Conservation (phyloP, 2,888 invertebrate genomes). For the Beris morrisii region DNA sequence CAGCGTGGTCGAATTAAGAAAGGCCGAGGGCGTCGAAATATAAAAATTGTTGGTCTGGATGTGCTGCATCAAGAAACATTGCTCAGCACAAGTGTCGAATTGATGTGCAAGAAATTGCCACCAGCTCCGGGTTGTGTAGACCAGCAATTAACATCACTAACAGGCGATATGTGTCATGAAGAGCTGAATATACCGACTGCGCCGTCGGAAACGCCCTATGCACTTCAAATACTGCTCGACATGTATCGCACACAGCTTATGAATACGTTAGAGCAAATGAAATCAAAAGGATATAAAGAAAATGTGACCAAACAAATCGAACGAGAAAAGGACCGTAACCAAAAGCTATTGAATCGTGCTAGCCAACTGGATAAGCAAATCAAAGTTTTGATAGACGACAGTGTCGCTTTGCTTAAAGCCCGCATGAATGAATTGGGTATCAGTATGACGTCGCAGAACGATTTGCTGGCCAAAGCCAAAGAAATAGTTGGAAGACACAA, state of each 20-base stretch:
- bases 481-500: constrained; percentile 92
- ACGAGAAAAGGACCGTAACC: constrained; percentile 81
- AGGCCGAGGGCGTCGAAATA: constrained; percentile 66
- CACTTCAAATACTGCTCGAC: constrained; percentile 83
- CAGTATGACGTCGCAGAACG: constrained; percentile 81
- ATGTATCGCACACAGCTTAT: constrained; percentile 84
- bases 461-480: constrained; percentile 82
- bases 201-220: constrained; percentile 79
- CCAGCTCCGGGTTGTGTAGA: constrained; percentile 91
- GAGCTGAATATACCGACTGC: constrained; percentile 81
- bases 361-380: constrained; percentile 94
- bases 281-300: constrained; percentile 71
- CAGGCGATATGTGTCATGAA: constrained; percentile 72
- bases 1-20: constrained; percentile 66
- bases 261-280: constrained; percentile 81
- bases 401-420: constrained; percentile 83
- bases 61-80: constrained; percentile 86
- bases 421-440: constrained; percentile 91
- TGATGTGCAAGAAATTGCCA: constrained; percentile 71
- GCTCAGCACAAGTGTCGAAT: constrained; percentile 79
- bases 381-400: constrained; percentile 87
- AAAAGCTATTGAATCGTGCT: constrained; percentile 77
- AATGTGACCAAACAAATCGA: constrained; percentile 76
- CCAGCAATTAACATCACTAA: constrained; percentile 81
- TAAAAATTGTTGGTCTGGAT: constrained; percentile 85